A percentile compares a stretch with the other conserved stretches of the same genome.
phyloP scores from a whole-genome alignment of 2,888 invertebrate species.

The Reticulitermes lucifugus region DNA sequence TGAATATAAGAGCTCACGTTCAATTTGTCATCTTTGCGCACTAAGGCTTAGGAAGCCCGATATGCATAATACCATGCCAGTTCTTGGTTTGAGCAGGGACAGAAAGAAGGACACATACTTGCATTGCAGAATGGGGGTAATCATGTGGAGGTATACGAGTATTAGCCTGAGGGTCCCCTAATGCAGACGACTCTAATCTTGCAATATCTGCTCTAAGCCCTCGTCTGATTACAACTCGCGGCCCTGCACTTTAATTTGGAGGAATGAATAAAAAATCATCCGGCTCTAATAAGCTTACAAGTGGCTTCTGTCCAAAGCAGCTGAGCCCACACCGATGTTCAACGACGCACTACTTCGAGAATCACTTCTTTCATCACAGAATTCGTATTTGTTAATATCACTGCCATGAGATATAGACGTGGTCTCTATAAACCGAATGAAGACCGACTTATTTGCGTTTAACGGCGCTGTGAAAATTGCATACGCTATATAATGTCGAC shows the following conservation, averaged over 20 bases:
- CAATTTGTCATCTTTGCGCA: too few relatives aligned
- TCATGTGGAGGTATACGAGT: neutral
- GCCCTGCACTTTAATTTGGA: slow-evolving; percentile 2
- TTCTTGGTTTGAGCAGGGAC: too few relatives aligned
- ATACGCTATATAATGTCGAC: too few relatives aligned
- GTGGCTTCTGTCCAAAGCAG: neutral
- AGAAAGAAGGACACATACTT: too few relatives aligned
- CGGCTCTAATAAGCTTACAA: neutral
- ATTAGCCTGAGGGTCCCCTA: neutral
- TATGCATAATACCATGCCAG: too few relatives aligned
- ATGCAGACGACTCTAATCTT: neutral
- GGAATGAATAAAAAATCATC: neutral
- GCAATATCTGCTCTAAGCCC: neutral
- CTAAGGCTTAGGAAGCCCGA: too few relatives aligned
- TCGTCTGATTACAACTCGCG: neutral
- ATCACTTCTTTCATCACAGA: neutral
- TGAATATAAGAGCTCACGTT: too few relatives aligned
- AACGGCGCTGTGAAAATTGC: too few relatives aligned
- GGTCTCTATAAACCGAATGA: too few relatives aligned
- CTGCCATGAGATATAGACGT: too few relatives aligned
- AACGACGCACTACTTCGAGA: neutral
- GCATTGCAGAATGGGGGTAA: neutral
- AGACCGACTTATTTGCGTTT: too few relatives aligned
- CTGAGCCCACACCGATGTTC: neutral
- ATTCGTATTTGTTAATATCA: too few relatives aligned